Base-by-base conservation (phyloP, 2,113 vertebrate species). In the Pomatostomus ruficeps region DNA sequence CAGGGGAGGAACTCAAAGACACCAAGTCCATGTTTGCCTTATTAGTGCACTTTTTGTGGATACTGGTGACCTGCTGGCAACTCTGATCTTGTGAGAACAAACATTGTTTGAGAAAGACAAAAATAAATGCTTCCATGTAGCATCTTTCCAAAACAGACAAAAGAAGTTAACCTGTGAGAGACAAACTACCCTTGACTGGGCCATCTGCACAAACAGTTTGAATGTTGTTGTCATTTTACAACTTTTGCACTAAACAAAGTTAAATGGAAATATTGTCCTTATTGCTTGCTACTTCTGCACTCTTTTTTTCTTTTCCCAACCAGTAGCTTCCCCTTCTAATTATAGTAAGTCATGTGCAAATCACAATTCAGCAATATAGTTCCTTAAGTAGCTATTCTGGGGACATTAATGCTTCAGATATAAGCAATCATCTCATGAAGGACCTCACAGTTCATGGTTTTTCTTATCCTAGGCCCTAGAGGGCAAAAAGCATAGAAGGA, bases 111-210 rank as follows among this genome's bases (percentile, higher is more conserved):
- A 94, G 91, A 57, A 68, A 94, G 62, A 93, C 73, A 96, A 97
- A 97, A 94, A 97, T 63, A 91, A 72, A 95, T 93, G 91, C 73
- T 92, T 91, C 93, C 42, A 54, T 31, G 36, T 93, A 96, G 83
- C 94, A 91, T 65, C 6, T 35, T 85, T 96, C 97, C 96, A 97
- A 96, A 95, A 96, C 19, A 51, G 51, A 55, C 14, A 54, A 28
- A 76, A 62, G 25, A 43, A 91, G 28, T 67, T 80, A 67, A 40
- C 11, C 10, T 54, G 10, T 22, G 40, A 86, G 40, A 54, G 45
- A 21, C 14, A 72, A 85, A 65, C 11, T 63, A 29, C 7, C 20
- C 19, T 68, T 42, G 24, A n/a, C 0, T 35, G 5, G 5, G 14
- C 18, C 9, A 45, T 11, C 18, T 42, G 28, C 28, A 33, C 29